Evolutionary conservation across 92 coral and sea anemone species (phyloP).

Genomic region (Paramuricea clavata): DNA sequence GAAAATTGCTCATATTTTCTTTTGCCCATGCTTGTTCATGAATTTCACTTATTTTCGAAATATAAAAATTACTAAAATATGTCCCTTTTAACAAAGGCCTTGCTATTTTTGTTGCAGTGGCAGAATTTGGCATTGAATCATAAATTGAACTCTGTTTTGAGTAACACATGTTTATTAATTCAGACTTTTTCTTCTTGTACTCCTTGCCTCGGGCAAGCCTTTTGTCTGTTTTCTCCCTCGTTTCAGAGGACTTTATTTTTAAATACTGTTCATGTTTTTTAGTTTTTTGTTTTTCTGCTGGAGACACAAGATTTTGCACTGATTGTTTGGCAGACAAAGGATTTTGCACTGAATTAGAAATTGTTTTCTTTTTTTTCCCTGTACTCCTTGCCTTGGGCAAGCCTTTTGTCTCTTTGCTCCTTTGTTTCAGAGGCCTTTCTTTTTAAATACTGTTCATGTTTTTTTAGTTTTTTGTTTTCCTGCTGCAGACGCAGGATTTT

Average conservation of each 20-base stretch:
- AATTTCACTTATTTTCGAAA: conserved; percentile 7
- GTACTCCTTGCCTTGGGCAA: conserved; percentile 38
- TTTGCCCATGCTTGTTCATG: conserved; percentile 63
- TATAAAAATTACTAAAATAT: conserved; percentile 39
- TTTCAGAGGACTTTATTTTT: conserved; percentile 38
- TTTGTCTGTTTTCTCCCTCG: conserved; percentile 16
- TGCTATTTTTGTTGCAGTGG: conserved; percentile 2
- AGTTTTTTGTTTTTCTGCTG: conserved; percentile 12
- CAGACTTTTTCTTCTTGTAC: background rate
- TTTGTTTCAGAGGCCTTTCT: conserved; percentile 31
- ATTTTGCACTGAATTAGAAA: too few species aligned
- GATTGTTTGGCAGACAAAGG: too few species aligned
- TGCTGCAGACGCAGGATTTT: background rate
- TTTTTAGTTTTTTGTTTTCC: background rate
- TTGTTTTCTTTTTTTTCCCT: too few species aligned
- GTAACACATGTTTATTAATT: too few species aligned
- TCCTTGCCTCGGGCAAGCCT: conserved; percentile 43
- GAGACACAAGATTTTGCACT: too few species aligned
- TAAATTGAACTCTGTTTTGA: background rate
- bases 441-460: conserved; percentile 28
- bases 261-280: background rate
- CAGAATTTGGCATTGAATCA: conserved; percentile 11
- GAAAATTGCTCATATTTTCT: conserved; percentile 42
- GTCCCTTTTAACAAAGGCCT: conserved; percentile 4
- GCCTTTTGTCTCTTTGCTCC: conserved; percentile 34